Evolutionary conservation across 64 coral and sea anemone species (phyloP).

Genomic region (Pocillopora verrucosa): DNA sequence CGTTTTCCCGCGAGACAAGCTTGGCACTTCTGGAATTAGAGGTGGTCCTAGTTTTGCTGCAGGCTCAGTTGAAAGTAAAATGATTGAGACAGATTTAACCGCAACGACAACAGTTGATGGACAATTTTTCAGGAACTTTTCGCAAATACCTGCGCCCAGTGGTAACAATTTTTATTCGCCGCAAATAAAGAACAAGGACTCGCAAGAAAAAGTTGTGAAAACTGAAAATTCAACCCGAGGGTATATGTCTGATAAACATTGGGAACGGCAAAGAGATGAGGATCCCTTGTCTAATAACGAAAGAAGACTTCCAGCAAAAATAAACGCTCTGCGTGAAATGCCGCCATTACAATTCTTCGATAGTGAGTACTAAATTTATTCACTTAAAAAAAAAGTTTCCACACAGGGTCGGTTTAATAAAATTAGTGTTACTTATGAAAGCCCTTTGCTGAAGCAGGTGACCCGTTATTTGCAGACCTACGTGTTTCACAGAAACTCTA

Average conservation of each 20-base stretch:
- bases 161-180: background rate
- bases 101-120: too few species aligned
- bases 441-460: too few species aligned
- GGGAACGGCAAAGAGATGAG: background rate
- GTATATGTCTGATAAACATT: background rate
- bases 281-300: background rate
- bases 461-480: too few species aligned
- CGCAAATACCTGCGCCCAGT: background rate
- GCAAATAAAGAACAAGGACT: constrained; percentile 1
- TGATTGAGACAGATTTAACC: background rate
- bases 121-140: background rate
- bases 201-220: background rate
- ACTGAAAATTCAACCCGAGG: background rate
- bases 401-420: background rate
- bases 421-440: background rate
- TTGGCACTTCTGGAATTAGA: background rate
- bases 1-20: background rate
- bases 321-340: background rate
- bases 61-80: background rate
- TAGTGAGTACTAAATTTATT: constrained; percentile 12
- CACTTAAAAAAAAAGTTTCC: background rate
- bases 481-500: too few species aligned
- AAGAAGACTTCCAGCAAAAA: background rate
- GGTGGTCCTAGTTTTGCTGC: background rate
- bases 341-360: background rate